phyloP scores from a whole-genome alignment of 1,140 invertebrate species.

The Leptopilina boulardi region DNA sequence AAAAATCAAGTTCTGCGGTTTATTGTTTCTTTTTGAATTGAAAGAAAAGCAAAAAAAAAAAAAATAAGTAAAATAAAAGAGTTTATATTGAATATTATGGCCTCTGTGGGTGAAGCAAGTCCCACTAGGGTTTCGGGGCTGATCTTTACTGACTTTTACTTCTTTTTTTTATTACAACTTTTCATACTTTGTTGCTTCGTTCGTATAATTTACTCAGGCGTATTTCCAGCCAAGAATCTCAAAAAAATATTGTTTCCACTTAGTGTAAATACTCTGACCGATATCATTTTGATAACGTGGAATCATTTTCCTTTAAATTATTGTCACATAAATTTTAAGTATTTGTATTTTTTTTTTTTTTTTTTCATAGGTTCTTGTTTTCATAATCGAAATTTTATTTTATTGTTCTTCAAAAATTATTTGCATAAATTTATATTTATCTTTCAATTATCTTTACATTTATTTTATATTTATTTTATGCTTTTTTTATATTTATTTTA shows the following conservation, averaged over 20 bases:
- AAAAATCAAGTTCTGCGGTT: constrained; percentile 3
- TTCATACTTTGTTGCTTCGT: constrained; percentile 56
- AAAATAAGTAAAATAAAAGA: neutral
- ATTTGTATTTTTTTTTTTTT: too few relatives aligned
- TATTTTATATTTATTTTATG: too few relatives aligned
- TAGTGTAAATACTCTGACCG: neutral
- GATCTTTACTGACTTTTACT: constrained; percentile 18
- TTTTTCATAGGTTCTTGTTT: too few relatives aligned
- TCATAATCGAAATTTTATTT: neutral
- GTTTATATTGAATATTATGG: constrained; percentile 17
- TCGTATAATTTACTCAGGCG: constrained; percentile 58
- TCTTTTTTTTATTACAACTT: constrained; percentile 48
- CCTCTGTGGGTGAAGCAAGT: constrained; percentile 6
- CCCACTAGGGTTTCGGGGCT: constrained; percentile 1
- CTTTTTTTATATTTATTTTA: too few relatives aligned
- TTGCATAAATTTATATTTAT: too few relatives aligned
- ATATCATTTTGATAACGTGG: neutral
- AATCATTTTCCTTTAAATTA: neutral
- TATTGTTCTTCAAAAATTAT: too few relatives aligned
- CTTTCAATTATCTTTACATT: too few relatives aligned
- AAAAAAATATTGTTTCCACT: neutral
- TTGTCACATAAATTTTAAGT: neutral
- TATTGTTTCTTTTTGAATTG: neutral
- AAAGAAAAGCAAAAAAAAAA: too few relatives aligned
- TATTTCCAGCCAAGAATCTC: constrained; percentile 39